Base-by-base conservation (phyloP, 2,797 vertebrate species). In the Danionella dracula region DNA sequence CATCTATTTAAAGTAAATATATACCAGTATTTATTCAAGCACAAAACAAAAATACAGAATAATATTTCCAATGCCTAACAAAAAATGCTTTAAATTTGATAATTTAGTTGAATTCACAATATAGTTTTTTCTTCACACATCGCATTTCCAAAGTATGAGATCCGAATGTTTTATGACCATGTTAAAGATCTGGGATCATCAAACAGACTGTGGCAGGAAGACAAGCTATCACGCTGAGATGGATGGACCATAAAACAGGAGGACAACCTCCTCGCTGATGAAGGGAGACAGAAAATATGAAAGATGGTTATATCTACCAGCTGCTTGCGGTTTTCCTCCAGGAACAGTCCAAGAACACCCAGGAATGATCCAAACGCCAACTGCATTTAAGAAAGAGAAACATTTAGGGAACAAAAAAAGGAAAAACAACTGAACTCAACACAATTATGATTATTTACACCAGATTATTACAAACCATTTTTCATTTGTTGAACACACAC, bases 271-370 rank as follows among this genome's bases (percentile, higher is more conserved):
- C 45, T 35, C 13, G 15, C 5, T 45, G 32, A 29, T 29, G 41
- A 20, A 11, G 41, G 23, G 34, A 20, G 50, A 37, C 19, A 34
- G 11, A 37, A 49, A 13, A 59, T 11, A 10, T 54, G 17, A 66
- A 27, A 27, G 5, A 49, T 15, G 40, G 38, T 12, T 8, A 63
- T 16, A 73, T 59, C 46, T 84, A 89, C 88, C 84, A 90, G 79
- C 75, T 88, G 84, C 68, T 76, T 88, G 73, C 84, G 81, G 72
- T 89, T 89, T 77, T 88, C 88, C 44, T 87, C 82, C 59, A 89
- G 79, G 4, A 69, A 46, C 29, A 90, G 82, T 73, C 89, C 88
- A 66, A 89, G 74, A 60, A 89, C 70, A 60, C 84, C 87, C 38
- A 90, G 70, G 76, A 90, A 88, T 0, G 84, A 88, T 44, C 87